These are phyloP conservation scores for Melanaphis sacchari DNA, from an alignment of 1,140 invertebrate genomes.

Conservation along the genomic window DNA sequence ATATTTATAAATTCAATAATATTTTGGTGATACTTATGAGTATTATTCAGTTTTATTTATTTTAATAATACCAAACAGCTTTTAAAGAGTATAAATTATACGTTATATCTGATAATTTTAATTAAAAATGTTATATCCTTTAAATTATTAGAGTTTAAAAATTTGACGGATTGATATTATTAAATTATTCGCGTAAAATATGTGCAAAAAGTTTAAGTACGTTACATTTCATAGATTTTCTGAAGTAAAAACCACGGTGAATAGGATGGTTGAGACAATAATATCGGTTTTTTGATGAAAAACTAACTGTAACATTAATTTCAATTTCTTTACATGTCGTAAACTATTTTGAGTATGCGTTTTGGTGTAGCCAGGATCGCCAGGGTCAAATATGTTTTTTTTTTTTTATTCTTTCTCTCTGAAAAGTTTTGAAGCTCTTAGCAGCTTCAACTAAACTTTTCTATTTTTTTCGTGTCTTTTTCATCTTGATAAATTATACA, in stretches of 20 bases:
- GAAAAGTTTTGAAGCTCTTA: no score
- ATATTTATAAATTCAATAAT: conserved; percentile 9
- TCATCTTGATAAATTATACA: no score
- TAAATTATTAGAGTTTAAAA: background rate
- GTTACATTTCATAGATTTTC: background rate
- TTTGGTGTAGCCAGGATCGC: no score
- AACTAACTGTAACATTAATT: no score
- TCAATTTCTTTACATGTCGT: no score
- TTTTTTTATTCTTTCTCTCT: no score
- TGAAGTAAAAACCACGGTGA: background rate
- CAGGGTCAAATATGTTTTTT: no score
- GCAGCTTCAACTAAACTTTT: no score
- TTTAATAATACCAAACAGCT: background rate
- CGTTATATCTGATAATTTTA: background rate
- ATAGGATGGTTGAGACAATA: no score
- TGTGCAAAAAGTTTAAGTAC: background rate
- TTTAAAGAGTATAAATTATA: background rate
- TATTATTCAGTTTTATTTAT: background rate
- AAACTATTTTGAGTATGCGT: no score
- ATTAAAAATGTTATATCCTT: background rate
- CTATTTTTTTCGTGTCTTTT: no score
- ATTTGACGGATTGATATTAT: background rate
- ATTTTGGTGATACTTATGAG: background rate
- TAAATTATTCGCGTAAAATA: background rate
- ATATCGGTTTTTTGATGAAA: no score